Percentiles rank a stretch among this genome's conserved stretches.
phyloP scores from a whole-genome alignment of 2,113 vertebrate genomes.

The Hemiprocne comata region DNA sequence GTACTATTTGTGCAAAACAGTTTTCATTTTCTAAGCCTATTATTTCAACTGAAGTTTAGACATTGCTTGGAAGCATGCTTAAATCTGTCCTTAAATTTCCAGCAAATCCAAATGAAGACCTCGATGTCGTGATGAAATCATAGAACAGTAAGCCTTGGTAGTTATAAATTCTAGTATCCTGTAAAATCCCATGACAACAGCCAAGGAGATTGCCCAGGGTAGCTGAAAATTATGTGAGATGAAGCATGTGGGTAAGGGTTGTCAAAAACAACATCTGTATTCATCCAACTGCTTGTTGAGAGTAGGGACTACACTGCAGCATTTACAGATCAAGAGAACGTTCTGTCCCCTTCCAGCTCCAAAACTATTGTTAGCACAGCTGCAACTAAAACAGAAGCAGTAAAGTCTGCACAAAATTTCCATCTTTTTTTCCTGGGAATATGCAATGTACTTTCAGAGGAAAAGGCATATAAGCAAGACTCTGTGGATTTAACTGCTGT shows the following conservation, averaged over 20 bases:
- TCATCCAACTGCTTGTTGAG: neutral
- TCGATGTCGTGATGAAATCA: fast-evolving
- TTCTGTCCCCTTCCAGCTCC: neutral
- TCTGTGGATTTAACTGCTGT: neutral
- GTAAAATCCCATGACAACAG: neutral
- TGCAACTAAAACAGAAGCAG: neutral
- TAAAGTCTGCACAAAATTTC: neutral
- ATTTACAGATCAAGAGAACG: fast-evolving
- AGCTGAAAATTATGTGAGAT: neutral
- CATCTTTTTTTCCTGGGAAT: neutral
- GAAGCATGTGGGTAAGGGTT: fast-evolving
- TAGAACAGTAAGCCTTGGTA: neutral
- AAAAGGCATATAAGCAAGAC: neutral
- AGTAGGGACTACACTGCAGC: neutral
- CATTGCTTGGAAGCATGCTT: fast-evolving
- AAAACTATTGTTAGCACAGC: neutral
- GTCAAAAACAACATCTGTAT: neutral
- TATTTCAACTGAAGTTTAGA: fast-evolving
- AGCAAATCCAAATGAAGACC: neutral
- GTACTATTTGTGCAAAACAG: neutral
- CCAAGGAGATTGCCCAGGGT: neutral
- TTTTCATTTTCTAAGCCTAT: neutral
- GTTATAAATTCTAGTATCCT: neutral
- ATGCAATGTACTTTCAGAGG: neutral
- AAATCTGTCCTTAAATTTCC: neutral